Conservation (phyloP, 1,140 invertebrate genomes). For the Ips typographus region DNA sequence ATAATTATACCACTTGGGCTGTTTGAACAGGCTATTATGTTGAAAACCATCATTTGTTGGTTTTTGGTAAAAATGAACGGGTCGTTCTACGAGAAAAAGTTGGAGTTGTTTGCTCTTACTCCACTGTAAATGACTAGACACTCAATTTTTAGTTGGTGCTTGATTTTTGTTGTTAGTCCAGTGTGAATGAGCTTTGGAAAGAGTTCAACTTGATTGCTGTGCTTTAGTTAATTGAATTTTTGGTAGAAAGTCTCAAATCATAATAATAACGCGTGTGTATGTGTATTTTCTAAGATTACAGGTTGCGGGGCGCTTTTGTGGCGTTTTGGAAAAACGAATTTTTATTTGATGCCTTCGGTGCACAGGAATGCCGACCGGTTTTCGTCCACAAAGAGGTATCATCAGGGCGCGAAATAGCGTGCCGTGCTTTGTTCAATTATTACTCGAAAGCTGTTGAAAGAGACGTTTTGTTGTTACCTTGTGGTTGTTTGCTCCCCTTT, state of each 20-base stretch:
- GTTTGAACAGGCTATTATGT: slow-evolving; percentile 37
- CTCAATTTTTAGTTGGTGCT: not conserved
- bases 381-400: not conserved
- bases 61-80: slow-evolving; percentile 24
- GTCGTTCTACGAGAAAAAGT: slow-evolving; percentile 13
- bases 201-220: too few species aligned
- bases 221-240: not conserved
- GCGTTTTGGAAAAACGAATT: slow-evolving; percentile 19
- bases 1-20: slow-evolving; percentile 38
- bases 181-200: too few species aligned
- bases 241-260: slow-evolving; percentile 16
- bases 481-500: slow-evolving; percentile 9
- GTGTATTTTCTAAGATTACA: slow-evolving; percentile 32
- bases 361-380: not conserved
- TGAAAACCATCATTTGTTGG: slow-evolving; percentile 38
- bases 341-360: slow-evolving; percentile 18
- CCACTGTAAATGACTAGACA: not conserved
- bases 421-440: slow-evolving; percentile 4
- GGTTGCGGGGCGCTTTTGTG: slow-evolving; percentile 22
- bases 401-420: slow-evolving; percentile 1
- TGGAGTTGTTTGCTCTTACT: not conserved
- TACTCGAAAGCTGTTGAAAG: slow-evolving; percentile 1
- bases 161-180: not conserved
- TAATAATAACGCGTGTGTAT: slow-evolving; percentile 26
- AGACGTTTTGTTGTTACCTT: slow-evolving; percentile 6